Evolutionary conservation across 2,113 vertebrate species (phyloP).

Genomic region (Eurypyga helias): DNA sequence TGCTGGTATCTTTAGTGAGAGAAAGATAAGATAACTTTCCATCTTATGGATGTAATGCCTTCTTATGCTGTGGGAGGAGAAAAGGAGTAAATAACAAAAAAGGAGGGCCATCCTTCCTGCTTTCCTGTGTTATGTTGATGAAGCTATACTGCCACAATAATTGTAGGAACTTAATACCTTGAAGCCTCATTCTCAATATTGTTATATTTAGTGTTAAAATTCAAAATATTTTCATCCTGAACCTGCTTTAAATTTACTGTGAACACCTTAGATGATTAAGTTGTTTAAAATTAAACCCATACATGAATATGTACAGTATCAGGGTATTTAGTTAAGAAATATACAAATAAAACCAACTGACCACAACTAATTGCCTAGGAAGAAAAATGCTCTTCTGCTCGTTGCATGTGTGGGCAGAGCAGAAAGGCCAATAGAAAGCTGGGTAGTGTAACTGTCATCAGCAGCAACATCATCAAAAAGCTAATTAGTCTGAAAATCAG

Average conservation of each 20-base stretch:
- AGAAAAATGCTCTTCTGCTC: not conserved
- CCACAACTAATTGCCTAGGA: not conserved
- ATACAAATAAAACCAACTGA: not conserved
- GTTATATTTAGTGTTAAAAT: not conserved
- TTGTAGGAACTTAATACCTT: not conserved
- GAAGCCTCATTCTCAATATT: not conserved
- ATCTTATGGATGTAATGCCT: not conserved
- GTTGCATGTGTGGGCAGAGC: not conserved
- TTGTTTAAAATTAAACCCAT: not conserved
- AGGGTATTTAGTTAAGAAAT: not conserved
- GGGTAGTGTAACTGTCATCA: not conserved
- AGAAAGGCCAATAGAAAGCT: not conserved
- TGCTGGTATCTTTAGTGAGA: not conserved
- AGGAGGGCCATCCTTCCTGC: not conserved
- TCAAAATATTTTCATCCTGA: not conserved
- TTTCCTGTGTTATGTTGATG: not conserved
- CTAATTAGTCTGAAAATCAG: not conserved
- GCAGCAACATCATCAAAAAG: not conserved
- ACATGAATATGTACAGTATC: accelerated
- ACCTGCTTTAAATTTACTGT: not conserved
- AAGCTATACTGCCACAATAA: not conserved
- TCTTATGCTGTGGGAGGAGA: not conserved
- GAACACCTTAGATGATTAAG: not conserved
- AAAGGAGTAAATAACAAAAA: not conserved
- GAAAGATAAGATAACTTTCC: not conserved